Evolutionary conservation across 2,113 vertebrate genomes (phyloP).

Genomic region (Tauraco erythrolophus): DNA sequence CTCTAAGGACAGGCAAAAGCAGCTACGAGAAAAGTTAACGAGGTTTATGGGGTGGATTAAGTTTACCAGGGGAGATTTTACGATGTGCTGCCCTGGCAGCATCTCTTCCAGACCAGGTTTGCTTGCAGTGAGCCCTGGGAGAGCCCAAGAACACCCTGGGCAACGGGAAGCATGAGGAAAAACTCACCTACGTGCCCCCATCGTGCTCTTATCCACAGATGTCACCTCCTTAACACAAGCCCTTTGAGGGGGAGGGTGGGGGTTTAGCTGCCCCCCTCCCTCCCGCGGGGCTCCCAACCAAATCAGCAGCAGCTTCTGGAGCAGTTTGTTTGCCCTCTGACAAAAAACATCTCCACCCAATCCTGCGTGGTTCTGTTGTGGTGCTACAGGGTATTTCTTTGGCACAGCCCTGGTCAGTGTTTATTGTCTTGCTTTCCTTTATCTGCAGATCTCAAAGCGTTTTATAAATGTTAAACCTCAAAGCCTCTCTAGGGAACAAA

Average conservation of each 20-base stretch:
- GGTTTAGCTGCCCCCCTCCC: neutral
- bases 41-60: neutral
- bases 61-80: neutral
- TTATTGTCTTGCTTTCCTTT: slow-evolving; percentile 40
- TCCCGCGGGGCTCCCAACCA: neutral
- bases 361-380: neutral
- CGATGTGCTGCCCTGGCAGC: neutral
- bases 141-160: neutral
- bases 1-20: neutral
- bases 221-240: neutral
- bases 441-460: slow-evolving; percentile 45
- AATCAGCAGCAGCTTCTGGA: neutral
- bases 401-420: neutral
- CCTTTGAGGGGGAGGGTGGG: neutral
- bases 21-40: neutral
- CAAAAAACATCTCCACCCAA: slow-evolving; percentile 42
- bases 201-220: neutral
- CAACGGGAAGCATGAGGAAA: neutral
- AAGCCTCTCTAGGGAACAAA: slow-evolving; percentile 21
- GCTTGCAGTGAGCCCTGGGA: neutral
- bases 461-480: slow-evolving; percentile 49
- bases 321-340: neutral
- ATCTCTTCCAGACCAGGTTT: neutral
- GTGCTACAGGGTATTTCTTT: neutral
- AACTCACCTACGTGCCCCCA: neutral